A percentile compares a stretch with the other conserved stretches of the same genome.
phyloP scores from a whole-genome alignment of 2,888 invertebrate genomes.

The Volucella bombylans region DNA sequence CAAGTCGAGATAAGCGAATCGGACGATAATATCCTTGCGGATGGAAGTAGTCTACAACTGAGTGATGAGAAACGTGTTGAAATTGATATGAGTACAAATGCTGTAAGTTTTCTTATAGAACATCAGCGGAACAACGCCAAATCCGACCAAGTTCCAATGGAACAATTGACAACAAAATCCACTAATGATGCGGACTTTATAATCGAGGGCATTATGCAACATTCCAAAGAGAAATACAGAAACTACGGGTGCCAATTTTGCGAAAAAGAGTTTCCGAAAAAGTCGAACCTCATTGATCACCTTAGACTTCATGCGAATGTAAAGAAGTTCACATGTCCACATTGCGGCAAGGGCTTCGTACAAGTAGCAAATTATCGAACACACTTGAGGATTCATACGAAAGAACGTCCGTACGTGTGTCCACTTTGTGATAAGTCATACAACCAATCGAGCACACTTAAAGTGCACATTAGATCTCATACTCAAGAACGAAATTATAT shows the following conservation, averaged over 20 bases:
- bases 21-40: background rate
- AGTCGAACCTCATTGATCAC: conserved; percentile 76
- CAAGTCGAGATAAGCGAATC: background rate
- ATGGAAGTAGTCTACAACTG: conserved; percentile 1
- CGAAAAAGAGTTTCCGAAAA: conserved; percentile 71
- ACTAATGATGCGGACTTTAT: background rate
- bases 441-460: conserved; percentile 75
- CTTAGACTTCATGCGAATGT: conserved; percentile 75
- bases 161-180: background rate
- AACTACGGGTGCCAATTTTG: conserved; percentile 75
- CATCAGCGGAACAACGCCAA: conserved; percentile 10
- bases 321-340: conserved; percentile 75
- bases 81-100: conserved; percentile 38
- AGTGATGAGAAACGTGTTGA: conserved; percentile 11
- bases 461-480: conserved; percentile 75
- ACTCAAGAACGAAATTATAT: conserved; percentile 75
- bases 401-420: conserved; percentile 75
- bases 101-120: conserved; percentile 36
- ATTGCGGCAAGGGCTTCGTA: conserved; percentile 76
- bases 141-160: background rate
- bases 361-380: conserved; percentile 76
- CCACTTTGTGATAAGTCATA: conserved; percentile 74
- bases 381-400: conserved; percentile 75
- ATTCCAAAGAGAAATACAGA: conserved; percentile 6
- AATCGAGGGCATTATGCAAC: background rate